Evolutionary conservation across 2,797 vertebrate species (phyloP).

Genomic region (Myotis findleyi): DNA sequence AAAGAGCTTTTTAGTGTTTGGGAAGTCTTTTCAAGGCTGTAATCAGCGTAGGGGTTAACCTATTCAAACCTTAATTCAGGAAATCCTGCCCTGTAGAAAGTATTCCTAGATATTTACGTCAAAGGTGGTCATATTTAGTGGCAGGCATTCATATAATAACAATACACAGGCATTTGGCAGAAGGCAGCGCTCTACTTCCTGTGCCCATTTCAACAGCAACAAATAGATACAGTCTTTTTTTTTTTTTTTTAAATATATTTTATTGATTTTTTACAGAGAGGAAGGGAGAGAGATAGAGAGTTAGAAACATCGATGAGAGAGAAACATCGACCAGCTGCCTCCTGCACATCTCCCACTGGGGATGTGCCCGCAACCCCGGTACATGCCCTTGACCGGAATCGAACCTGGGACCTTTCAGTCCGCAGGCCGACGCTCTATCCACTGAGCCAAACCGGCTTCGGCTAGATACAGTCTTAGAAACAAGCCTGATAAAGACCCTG

Average conservation of each 20-base stretch:
- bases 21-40: not conserved
- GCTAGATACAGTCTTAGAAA: not conserved
- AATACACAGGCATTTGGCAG: not conserved
- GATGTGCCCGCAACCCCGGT: no score
- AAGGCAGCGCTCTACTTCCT: not conserved
- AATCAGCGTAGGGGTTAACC: not conserved
- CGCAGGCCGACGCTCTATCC: no score
- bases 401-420: no score
- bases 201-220: not conserved
- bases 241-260: no score
- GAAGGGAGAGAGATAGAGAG: no score
- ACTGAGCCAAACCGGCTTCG: no score
- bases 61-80: constrained; percentile 28
- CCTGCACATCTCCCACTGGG: no score
- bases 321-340: no score
- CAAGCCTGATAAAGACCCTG: not conserved
- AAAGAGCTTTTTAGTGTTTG: not conserved
- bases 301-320: no score
- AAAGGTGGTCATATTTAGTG: not conserved
- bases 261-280: no score
- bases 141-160: not conserved
- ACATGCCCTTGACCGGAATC: no score
- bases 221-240: not conserved
- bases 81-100: constrained; percentile 22
- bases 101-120: not conserved